Evolutionary conservation across 2,797 vertebrate species (phyloP).

Genomic region (Cynopterus sphinx): DNA sequence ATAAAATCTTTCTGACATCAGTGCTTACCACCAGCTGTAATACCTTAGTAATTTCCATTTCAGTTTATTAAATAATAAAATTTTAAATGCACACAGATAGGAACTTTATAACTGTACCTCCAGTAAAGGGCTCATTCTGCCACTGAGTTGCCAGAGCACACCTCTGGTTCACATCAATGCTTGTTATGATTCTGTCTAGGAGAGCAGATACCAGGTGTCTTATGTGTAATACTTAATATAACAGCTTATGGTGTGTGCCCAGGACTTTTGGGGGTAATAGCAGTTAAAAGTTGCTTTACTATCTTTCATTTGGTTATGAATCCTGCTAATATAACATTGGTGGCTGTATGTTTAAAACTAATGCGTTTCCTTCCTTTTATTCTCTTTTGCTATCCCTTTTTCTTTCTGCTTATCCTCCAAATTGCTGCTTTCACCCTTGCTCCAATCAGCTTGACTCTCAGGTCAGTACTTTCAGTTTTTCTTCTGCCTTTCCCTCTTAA

Average conservation of each 20-base stretch:
- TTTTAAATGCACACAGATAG: conserved; percentile 13
- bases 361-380: conserved; percentile 86
- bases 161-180: conserved; percentile 8
- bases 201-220: background rate
- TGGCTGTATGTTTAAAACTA: conserved; percentile 85
- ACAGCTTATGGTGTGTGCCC: background rate
- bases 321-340: conserved; percentile 82
- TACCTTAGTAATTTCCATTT: conserved; percentile 49
- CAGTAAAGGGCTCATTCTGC: background rate
- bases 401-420: conserved; percentile 85
- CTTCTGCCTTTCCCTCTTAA: conserved; percentile 71
- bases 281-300: conserved; percentile 46
- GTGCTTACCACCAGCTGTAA: conserved; percentile 31
- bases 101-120: conserved; percentile 41
- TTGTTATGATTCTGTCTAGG: background rate
- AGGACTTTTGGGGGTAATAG: background rate
- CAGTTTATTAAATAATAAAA: conserved; percentile 57
- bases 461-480: conserved; percentile 90
- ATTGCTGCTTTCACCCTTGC: conserved; percentile 86
- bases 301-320: conserved; percentile 67
- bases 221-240: background rate
- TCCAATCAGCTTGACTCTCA: conserved; percentile 94
- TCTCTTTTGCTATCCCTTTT: conserved; percentile 83
- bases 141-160: background rate
- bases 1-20: background rate